Evolutionary conservation across 2,113 vertebrate genomes (phyloP).

Genomic region (Crotalus viridis): DNA sequence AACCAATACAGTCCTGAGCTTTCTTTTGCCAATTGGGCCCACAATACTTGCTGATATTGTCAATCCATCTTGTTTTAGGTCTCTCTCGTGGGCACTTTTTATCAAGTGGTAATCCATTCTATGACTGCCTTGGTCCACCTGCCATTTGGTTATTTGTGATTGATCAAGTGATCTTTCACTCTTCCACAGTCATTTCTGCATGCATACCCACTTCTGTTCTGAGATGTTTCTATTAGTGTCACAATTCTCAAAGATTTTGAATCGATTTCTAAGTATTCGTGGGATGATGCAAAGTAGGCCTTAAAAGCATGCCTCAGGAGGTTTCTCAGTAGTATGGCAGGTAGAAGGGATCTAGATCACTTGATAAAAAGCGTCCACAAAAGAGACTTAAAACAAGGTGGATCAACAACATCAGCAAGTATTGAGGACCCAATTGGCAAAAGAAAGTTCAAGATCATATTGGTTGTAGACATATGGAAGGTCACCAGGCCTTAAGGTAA

Average conservation of each 20-base stretch:
- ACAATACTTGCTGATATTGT: too few species aligned
- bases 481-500: background rate
- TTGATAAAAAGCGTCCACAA: background rate
- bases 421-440: too few species aligned
- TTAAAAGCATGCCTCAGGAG: background rate
- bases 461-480: too few species aligned
- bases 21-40: too few species aligned
- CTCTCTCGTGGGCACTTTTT: too few species aligned
- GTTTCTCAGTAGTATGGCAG: background rate
- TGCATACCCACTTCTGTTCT: background rate
- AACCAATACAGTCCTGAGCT: too few species aligned
- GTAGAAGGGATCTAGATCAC: background rate
- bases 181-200: background rate
- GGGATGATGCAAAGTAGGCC: background rate
- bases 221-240: background rate
- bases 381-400: too few species aligned
- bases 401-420: too few species aligned
- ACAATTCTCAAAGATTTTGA: background rate
- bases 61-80: too few species aligned
- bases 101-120: too few species aligned
- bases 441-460: too few species aligned
- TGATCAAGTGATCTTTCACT: background rate
- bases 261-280: background rate
- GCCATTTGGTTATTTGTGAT: background rate
- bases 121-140: too few species aligned